These are phyloP conservation scores for Trematomus bernacchii DNA, from an alignment of 2,797 vertebrate species.

Conservation along the genomic window DNA sequence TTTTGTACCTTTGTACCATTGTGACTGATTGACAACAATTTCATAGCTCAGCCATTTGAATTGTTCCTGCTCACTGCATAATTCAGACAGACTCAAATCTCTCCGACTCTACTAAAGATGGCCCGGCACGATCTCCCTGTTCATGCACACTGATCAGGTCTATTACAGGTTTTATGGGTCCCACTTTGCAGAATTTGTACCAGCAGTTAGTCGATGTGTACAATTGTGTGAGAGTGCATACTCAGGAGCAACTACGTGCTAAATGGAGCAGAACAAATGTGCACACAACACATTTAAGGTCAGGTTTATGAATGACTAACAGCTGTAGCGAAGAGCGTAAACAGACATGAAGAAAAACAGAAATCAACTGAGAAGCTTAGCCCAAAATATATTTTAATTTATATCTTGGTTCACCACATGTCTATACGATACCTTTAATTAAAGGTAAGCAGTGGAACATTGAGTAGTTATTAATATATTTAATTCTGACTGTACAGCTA, in stretches of 20 bases:
- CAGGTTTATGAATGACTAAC: conserved; percentile 27
- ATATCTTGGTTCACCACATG: conserved; percentile 6
- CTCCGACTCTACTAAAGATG: not conserved
- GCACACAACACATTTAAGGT: conserved; percentile 11
- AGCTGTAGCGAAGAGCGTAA: not conserved
- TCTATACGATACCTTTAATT: not conserved
- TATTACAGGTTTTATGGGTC: conserved; percentile 11
- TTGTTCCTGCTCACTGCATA: conserved; percentile 34
- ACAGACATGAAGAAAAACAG: no score
- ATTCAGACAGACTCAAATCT: conserved; percentile 8
- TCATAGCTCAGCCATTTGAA: conserved; percentile 65
- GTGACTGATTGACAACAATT: conserved; percentile 53
- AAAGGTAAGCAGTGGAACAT: not conserved
- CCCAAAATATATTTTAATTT: not conserved
- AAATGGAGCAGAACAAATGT: conserved; percentile 33
- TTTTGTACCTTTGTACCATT: conserved; percentile 59
- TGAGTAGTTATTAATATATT: not conserved
- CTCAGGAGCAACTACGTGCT: not conserved
- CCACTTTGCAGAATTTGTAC: conserved; percentile 9
- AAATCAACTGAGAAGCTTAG: no score
- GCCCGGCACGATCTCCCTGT: not conserved
- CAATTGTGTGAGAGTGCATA: conserved; percentile 2
- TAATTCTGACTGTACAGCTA: not conserved
- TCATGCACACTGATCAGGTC: conserved; percentile 7
- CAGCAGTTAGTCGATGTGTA: conserved; percentile 29